Conservation (phyloP, 2,888 invertebrate genomes). For the Acrobasis consociella region DNA sequence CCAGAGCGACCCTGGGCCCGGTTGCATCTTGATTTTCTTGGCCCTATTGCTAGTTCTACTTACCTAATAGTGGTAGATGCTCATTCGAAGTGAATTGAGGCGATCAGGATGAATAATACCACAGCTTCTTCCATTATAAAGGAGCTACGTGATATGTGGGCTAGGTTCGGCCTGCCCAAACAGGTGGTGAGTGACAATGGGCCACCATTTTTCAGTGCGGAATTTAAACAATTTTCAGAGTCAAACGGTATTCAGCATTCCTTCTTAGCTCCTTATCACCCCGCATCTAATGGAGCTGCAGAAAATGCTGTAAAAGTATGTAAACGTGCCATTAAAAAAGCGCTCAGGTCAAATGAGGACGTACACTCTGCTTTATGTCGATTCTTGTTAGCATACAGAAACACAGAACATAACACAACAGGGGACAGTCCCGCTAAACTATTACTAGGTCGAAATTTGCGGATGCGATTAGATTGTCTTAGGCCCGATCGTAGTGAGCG, state of each 20-base stretch:
- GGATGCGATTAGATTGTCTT: background rate
- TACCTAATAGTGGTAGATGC: slow-evolving; percentile 17
- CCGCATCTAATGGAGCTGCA: slow-evolving; percentile 24
- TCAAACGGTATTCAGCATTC: slow-evolving; percentile 17
- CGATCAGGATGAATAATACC: slow-evolving; percentile 6
- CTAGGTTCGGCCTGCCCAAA: slow-evolving; percentile 15
- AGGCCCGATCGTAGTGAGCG: background rate
- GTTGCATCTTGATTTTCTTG: slow-evolving; percentile 19
- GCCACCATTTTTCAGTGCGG: slow-evolving; percentile 19
- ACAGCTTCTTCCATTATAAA: background rate
- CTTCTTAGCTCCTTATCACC: slow-evolving; percentile 24
- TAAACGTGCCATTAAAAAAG: background rate
- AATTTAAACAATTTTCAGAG: slow-evolving; percentile 14
- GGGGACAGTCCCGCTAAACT: slow-evolving; percentile 7
- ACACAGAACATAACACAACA: slow-evolving; percentile 3
- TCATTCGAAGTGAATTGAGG: slow-evolving; percentile 12
- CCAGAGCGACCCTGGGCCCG: slow-evolving; percentile 6
- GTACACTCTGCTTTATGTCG: background rate
- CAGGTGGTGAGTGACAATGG: slow-evolving; percentile 10
- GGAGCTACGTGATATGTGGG: slow-evolving; percentile 1
- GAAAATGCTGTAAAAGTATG: slow-evolving; percentile 11
- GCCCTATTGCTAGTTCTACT: background rate
- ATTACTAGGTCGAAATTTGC: background rate
- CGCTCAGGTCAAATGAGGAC: background rate
- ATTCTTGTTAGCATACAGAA: too few species aligned